These are phyloP conservation scores for Mycogona germanica DNA, from an alignment of 2,888 invertebrate genomes.

Conservation along the genomic window DNA sequence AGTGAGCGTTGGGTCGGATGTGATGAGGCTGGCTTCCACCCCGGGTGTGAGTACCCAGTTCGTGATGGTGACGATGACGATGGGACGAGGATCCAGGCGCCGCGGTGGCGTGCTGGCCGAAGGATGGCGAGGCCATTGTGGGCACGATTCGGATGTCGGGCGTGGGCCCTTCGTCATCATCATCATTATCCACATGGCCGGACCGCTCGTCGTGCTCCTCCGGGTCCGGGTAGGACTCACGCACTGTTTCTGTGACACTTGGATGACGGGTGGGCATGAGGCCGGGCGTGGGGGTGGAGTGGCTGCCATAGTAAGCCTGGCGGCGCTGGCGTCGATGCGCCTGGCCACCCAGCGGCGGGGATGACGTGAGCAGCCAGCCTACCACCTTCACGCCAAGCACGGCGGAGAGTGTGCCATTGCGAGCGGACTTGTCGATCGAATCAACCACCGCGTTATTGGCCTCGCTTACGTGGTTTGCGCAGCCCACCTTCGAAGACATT, in stretches of 20 bases:
- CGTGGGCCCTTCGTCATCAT: slow-evolving; percentile 26
- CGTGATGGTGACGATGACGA: slow-evolving; percentile 37
- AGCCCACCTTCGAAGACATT: slow-evolving; percentile 50
- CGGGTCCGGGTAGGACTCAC: slow-evolving; percentile 33
- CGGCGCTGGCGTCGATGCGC: slow-evolving; percentile 31
- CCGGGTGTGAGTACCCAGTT: slow-evolving; percentile 30
- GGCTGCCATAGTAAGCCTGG: slow-evolving; percentile 27
- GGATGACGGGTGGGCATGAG: slow-evolving; percentile 29
- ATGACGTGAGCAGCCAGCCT: slow-evolving; percentile 53
- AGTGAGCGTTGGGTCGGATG: slow-evolving; percentile 6
- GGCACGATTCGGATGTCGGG: slow-evolving; percentile 31
- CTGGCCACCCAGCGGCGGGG: slow-evolving; percentile 31
- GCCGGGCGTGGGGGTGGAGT: slow-evolving; percentile 27
- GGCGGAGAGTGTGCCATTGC: slow-evolving; percentile 57
- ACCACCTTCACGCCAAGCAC: slow-evolving; percentile 53
- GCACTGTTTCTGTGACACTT: slow-evolving; percentile 20
- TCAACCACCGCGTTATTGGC: slow-evolving; percentile 52
- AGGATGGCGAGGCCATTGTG: slow-evolving; percentile 33
- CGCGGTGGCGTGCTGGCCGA: slow-evolving; percentile 23
- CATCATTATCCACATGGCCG: slow-evolving; percentile 28
- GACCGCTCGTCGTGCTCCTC: slow-evolving; percentile 28
- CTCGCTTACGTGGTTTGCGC: slow-evolving; percentile 51
- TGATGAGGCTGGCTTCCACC: slow-evolving; percentile 13
- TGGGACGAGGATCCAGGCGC: slow-evolving; percentile 21
- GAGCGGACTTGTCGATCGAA: slow-evolving; percentile 52